Conservation (phyloP, 2,888 invertebrate species). For the Lasioglossum zephyrum region DNA sequence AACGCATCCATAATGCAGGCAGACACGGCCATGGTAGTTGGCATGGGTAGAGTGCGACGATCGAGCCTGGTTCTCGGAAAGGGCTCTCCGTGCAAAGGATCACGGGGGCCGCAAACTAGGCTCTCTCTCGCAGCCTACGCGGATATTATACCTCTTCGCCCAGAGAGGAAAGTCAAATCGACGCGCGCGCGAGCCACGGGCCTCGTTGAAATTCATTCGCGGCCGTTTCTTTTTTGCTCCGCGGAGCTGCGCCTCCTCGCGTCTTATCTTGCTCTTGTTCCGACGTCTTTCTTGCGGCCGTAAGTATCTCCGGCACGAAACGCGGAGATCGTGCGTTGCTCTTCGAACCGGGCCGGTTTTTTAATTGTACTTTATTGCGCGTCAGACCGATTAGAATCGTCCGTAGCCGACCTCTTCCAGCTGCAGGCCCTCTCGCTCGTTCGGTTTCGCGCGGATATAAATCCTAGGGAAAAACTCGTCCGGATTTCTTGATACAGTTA, state of each 20-base stretch:
- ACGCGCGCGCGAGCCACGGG: background rate
- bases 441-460: background rate
- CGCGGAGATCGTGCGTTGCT: constrained; percentile 37
- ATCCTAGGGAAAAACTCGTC: background rate
- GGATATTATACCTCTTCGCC: background rate
- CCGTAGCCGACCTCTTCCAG: background rate
- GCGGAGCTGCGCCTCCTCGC: background rate
- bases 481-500: background rate
- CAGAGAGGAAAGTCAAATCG: constrained; percentile 40
- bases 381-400: constrained; percentile 44
- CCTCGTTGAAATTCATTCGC: constrained; percentile 59
- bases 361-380: constrained; percentile 59
- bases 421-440: background rate
- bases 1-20: constrained; percentile 78
- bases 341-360: constrained; percentile 6
- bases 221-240: constrained; percentile 31
- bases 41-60: constrained; percentile 19
- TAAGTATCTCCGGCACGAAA: constrained; percentile 50
- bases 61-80: constrained; percentile 57
- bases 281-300: constrained; percentile 22
- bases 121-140: constrained; percentile 21
- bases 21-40: constrained; percentile 59
- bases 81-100: constrained; percentile 15
- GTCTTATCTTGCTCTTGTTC: constrained; percentile 31
- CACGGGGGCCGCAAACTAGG: constrained; percentile 27